Conservation (phyloP, 2,888 invertebrate species). For the Synergus laeviventris region DNA sequence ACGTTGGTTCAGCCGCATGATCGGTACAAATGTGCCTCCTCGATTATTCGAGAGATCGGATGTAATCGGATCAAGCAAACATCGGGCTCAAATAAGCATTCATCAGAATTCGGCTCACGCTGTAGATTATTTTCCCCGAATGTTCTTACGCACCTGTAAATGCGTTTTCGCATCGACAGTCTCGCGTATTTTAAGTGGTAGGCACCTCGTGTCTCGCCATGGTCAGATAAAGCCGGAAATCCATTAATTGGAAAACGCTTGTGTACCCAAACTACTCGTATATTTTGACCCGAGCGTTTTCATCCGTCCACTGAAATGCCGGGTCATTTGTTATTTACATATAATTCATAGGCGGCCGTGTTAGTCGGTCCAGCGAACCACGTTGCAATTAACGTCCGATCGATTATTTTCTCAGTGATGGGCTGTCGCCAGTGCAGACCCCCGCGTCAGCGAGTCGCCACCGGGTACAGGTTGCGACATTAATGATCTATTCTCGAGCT, state of each 20-base stretch:
- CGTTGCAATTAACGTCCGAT: constrained; percentile 67
- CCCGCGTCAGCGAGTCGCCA: constrained; percentile 34
- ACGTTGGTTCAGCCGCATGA: constrained; percentile 19
- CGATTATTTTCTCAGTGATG: constrained; percentile 63
- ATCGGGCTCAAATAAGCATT: not conserved
- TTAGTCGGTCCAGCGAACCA: constrained; percentile 59
- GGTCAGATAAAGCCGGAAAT: constrained; percentile 69
- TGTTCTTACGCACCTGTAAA: constrained; percentile 58
- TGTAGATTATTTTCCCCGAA: constrained; percentile 21
- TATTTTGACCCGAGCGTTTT: constrained; percentile 56
- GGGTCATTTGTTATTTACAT: constrained; percentile 70
- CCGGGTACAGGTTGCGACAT: constrained; percentile 23
- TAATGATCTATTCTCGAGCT: constrained; percentile 34
- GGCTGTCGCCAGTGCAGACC: constrained; percentile 32
- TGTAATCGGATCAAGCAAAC: constrained; percentile 27
- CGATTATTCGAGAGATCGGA: constrained; percentile 36
- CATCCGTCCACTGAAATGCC: constrained; percentile 60
- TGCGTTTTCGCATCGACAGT: constrained; percentile 63
- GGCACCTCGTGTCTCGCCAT: constrained; percentile 56
- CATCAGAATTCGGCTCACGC: constrained; percentile 15
- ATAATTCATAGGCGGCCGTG: constrained; percentile 64
- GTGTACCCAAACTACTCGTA: constrained; percentile 53
- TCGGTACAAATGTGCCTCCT: constrained; percentile 28
- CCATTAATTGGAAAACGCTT: constrained; percentile 73
- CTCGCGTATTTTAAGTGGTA: constrained; percentile 44